Conservation (phyloP, 1,140 invertebrate genomes). For the Trachymyrmex septentrionalis region DNA sequence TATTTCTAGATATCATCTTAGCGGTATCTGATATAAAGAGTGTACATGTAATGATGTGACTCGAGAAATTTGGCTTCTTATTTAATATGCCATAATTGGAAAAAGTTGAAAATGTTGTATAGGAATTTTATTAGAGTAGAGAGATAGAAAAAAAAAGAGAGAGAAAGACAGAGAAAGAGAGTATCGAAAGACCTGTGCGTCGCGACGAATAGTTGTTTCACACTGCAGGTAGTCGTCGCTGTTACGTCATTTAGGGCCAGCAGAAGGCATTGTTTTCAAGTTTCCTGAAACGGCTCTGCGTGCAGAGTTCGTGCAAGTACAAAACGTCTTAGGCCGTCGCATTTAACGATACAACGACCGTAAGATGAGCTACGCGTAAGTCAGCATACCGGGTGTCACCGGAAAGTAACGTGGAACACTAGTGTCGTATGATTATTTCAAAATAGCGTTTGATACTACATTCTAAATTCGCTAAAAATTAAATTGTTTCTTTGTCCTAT, state of each 20-base stretch:
- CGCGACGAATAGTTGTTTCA: neutral
- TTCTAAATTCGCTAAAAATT: slow-evolving; percentile 1
- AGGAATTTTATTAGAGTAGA: neutral
- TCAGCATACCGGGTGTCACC: slow-evolving; percentile 36
- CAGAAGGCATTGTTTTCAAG: slow-evolving; percentile 77
- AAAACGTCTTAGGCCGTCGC: slow-evolving; percentile 46
- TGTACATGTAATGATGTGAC: too few relatives aligned
- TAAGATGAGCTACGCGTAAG: neutral
- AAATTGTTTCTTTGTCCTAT: neutral
- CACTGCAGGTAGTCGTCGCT: slow-evolving; percentile 38
- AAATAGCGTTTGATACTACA: neutral
- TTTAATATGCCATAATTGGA: too few relatives aligned
- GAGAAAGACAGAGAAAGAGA: neutral
- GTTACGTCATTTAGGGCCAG: slow-evolving; percentile 75
- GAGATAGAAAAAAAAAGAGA: too few relatives aligned
- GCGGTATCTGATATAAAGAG: too few relatives aligned
- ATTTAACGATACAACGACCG: slow-evolving; percentile 29
- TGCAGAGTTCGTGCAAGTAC: slow-evolving; percentile 57
- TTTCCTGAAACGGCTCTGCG: slow-evolving; percentile 71
- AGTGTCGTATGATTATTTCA: neutral
- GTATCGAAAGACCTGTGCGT: neutral
- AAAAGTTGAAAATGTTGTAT: too few relatives aligned
- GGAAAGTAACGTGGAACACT: neutral
- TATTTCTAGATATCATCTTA: too few relatives aligned
- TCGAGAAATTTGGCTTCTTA: too few relatives aligned